Evolutionary conservation across 2,113 vertebrate genomes (phyloP), one percentile per base, ranked within the genome.

Genomic region (Datnioides undecimradiatus): DNA sequence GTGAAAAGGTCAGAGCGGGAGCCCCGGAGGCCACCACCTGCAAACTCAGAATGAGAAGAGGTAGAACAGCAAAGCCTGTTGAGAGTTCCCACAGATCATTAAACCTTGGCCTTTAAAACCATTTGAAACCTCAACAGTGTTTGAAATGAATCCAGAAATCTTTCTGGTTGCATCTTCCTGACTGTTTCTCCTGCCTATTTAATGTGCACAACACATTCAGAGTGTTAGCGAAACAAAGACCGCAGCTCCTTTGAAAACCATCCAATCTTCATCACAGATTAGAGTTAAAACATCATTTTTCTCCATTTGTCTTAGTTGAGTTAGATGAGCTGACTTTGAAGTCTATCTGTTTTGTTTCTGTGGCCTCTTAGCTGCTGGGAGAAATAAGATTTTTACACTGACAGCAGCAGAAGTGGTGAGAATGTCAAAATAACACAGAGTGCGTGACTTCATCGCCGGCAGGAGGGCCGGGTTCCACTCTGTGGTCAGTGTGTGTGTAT

Each of bases 11-110:
- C 55, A 48, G 34, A 67, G 48, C 63, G 69, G 60, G 25, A 19
- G 57, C 49, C 41, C 21, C 23, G 54, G 40, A 63, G 75, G 67
- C 58, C 68, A 36, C 45, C 76, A 80, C 54, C 87, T 78, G 83
- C 73, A 75, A n/a, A 72, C 73, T 31, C 9, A 70, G 75, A 84
- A 4, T 5, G 16, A 76, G 59, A 55, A 46, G 0, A 11, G 75
- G 34, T 27, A 63, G 79, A 80, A 27, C 2, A 9, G 23, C 31
- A 48, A 54, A 10, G 13, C 27, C 57, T 49, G 51, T 4, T 0
- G 16, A 34, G 27, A n/a, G n/a, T 23, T 34, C 1, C 25, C 27
- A 19, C 25, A 31, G 11, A 16, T 64, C 16, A 34, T 49, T 33
- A 4, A 45, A 54, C 43, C 25, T 16, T 31, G 6, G 10, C n/a